These are phyloP conservation scores for Sarcophilus harrisii DNA, from an alignment of 2,797 vertebrate genomes.

Conservation along the genomic window DNA sequence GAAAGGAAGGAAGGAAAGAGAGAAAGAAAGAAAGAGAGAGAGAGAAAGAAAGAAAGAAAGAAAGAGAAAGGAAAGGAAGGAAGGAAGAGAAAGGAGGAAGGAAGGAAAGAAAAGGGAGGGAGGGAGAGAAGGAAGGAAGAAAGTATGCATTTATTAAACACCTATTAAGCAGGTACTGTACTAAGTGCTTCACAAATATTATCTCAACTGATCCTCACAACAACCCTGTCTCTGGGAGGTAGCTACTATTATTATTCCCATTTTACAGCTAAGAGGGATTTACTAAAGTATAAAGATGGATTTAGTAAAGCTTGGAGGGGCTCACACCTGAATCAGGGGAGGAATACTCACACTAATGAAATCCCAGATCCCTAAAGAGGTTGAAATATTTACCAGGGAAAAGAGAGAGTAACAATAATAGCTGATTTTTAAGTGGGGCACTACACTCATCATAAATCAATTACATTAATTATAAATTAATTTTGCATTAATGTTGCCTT, in stretches of 20 bases:
- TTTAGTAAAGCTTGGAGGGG: background rate
- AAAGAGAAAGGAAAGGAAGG: too few relatives aligned
- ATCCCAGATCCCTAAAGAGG: background rate
- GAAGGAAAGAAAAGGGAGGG: too few relatives aligned
- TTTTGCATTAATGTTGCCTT: background rate
- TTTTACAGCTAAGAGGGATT: background rate
- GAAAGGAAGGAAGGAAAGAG: background rate
- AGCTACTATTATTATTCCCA: background rate
- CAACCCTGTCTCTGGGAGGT: background rate
- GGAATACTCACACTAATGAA: background rate
- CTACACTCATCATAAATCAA: background rate
- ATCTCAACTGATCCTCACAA: background rate
- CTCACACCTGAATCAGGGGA: background rate
- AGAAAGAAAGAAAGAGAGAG: background rate
- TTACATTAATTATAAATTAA: constrained; percentile 8
- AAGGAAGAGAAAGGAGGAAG: background rate
- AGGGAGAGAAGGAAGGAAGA: background rate
- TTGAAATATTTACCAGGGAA: background rate
- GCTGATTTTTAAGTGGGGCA: background rate
- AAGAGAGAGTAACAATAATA: background rate
- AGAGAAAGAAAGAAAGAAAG: background rate
- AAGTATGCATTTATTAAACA: background rate
- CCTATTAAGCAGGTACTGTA: background rate
- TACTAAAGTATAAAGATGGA: background rate
- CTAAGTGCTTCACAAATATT: background rate